Evolutionary conservation across 2,888 invertebrate genomes (phyloP).

Genomic region (Phalangium opilio): DNA sequence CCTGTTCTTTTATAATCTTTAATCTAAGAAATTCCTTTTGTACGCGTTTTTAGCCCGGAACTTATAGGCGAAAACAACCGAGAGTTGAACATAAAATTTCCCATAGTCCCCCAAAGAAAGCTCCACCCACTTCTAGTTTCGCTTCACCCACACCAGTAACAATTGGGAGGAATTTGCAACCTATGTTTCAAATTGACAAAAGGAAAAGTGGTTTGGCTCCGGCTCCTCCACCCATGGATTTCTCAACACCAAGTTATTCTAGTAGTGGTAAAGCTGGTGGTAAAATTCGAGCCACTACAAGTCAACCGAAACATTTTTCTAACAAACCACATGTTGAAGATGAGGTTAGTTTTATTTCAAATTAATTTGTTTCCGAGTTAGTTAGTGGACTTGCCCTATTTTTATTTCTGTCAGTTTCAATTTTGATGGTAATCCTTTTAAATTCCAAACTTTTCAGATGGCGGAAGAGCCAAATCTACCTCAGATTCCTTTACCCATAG

Average conservation of each 20-base stretch:
- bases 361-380: no score
- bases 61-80: no score
- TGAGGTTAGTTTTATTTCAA: conserved; percentile 1
- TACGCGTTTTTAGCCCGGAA: no score
- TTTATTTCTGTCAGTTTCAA: no score
- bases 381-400: no score
- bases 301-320: conserved; percentile 7
- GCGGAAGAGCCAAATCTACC: conserved; percentile 24
- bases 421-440: neutral
- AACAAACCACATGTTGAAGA: neutral
- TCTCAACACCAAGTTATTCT: no score
- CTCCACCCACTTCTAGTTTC: neutral
- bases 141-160: neutral
- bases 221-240: no score
- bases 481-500: conserved; percentile 38
- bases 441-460: neutral
- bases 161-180: neutral
- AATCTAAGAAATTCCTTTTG: no score
- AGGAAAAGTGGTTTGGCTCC: no score
- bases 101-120: neutral
- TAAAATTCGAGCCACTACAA: conserved; percentile 11
- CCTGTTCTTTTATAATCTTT: no score
- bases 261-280: conserved; percentile 5
- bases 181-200: neutral
- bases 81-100: neutral